A percentile compares a stretch with the other conserved stretches of the same genome.
Evolutionary conservation across 2,797 vertebrate genomes (phyloP).

Genomic region (Pipistrellus nathusii): DNA sequence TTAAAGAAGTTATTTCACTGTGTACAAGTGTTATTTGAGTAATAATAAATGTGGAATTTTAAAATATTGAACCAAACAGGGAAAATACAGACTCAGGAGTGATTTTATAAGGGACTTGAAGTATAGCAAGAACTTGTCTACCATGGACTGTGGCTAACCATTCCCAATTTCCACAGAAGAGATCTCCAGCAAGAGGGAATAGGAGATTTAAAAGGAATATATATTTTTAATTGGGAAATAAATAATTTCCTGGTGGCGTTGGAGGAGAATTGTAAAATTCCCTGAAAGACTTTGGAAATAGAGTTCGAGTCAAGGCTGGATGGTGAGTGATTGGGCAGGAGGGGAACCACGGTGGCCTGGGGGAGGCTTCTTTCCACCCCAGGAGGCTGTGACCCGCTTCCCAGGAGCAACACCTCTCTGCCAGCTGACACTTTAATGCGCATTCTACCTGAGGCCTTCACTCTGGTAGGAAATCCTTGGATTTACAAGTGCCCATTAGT

Average conservation of each 20-base stretch:
- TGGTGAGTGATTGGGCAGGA: neutral
- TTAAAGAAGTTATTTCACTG: neutral
- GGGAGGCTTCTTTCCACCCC: neutral
- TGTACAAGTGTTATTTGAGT: neutral
- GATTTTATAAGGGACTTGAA: neutral
- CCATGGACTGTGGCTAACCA: neutral
- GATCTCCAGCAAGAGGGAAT: slow-evolving; percentile 15
- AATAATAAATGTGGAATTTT: neutral
- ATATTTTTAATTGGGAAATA: slow-evolving; percentile 28
- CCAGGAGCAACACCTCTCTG: slow-evolving; percentile 85
- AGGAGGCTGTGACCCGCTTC: slow-evolving; percentile 75
- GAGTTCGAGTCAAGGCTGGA: neutral
- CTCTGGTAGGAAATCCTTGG: slow-evolving; percentile 89
- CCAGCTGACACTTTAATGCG: slow-evolving; percentile 89
- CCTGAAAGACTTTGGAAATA: slow-evolving; percentile 24
- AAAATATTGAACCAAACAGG: neutral
- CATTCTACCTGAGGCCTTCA: slow-evolving; percentile 89
- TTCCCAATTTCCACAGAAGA: slow-evolving; percentile 7
- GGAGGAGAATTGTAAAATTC: neutral
- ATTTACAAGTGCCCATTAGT: slow-evolving; percentile 90
- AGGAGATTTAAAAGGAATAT: neutral
- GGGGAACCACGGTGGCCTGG: neutral
- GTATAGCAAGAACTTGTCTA: neutral
- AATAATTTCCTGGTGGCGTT: slow-evolving; percentile 40
- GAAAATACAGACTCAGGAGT: neutral